Evolutionary conservation across 2,888 invertebrate genomes (phyloP).

Genomic region (Tricholauxania praeusta): DNA sequence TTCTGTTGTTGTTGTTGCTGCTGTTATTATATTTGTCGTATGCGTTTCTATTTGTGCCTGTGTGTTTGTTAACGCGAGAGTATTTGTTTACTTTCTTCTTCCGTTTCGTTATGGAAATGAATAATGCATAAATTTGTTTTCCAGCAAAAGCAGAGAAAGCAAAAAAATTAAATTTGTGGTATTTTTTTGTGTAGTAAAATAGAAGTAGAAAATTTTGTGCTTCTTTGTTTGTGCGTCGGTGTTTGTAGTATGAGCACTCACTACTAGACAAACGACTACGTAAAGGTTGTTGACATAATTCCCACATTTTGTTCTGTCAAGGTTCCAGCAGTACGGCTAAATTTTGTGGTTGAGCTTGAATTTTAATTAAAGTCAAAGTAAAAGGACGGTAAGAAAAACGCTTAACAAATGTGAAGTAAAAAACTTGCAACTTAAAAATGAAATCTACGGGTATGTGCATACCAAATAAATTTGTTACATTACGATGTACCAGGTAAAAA

Average conservation of each 20-base stretch:
- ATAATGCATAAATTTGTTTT: neutral
- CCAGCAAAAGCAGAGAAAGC: no score
- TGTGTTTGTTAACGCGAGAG: neutral
- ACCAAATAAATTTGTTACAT: no score
- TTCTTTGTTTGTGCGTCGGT: neutral
- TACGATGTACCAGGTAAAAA: no score
- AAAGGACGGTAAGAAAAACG: neutral
- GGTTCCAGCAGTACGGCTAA: no score
- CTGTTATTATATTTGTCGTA: no score
- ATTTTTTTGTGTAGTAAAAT: no score
- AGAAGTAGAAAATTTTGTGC: neutral
- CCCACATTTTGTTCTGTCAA: neutral
- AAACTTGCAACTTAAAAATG: neutral
- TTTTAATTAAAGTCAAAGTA: no score
- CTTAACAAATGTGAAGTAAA: neutral
- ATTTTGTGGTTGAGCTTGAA: no score
- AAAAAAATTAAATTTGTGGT: no score
- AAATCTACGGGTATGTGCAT: no score
- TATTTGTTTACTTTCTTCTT: slow-evolving; percentile 10
- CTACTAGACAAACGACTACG: neutral
- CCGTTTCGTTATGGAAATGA: slow-evolving; percentile 9
- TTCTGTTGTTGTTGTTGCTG: neutral
- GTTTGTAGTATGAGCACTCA: neutral
- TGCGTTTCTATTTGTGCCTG: neutral
- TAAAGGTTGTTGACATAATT: slow-evolving; percentile 22